phyloP scores from a whole-genome alignment of 2,113 vertebrate genomes.

The Cebus imitator region DNA sequence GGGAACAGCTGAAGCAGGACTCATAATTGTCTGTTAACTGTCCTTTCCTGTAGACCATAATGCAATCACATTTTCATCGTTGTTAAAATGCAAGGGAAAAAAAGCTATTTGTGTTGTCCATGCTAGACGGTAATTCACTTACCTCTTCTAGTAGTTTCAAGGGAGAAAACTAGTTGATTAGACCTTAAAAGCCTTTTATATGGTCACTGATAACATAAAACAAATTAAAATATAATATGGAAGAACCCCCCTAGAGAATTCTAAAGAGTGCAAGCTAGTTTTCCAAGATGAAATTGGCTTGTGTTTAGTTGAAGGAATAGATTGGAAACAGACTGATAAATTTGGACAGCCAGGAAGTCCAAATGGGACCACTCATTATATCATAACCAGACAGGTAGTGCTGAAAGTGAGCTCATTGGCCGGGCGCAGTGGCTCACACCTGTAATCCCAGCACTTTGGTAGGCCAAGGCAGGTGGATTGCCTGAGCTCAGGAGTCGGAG shows the following conservation, averaged over 20 bases:
- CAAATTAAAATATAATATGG: not conserved
- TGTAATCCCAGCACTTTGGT: too few relatives aligned
- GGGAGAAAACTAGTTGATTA: not conserved
- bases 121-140: not conserved
- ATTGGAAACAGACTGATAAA: not conserved
- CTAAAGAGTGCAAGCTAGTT: not conserved
- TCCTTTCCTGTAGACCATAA: not conserved
- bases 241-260: not conserved
- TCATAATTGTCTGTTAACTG: not conserved
- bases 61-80: not conserved
- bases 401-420: not conserved
- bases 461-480: too few relatives aligned
- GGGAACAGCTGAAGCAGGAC: not conserved
- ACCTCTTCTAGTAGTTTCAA: not conserved
- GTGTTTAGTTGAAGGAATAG: not conserved
- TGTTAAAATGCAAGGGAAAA: not conserved
- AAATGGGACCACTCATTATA: not conserved
- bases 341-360: not conserved
- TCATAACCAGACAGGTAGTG: not conserved
- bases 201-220: not conserved
- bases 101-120: not conserved
- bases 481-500: too few relatives aligned
- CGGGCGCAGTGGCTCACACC: too few relatives aligned
- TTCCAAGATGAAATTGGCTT: not conserved
- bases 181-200: not conserved